A percentile compares a stretch with the other conserved stretches of the same genome.
Conservation (phyloP, 2,888 invertebrate species). For the Hydraecia micacea region DNA sequence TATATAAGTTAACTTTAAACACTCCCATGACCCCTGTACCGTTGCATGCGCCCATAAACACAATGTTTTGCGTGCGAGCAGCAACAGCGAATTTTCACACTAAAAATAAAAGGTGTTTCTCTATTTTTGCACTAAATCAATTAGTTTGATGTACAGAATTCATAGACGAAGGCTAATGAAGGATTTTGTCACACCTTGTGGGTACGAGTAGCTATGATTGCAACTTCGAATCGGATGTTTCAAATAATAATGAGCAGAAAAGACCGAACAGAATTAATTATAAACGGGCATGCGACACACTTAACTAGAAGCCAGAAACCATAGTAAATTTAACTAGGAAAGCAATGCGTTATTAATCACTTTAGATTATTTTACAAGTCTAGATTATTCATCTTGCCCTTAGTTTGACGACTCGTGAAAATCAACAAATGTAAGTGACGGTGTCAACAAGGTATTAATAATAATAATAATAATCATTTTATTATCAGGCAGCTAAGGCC, state of each 20-base stretch:
- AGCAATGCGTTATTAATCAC: slow-evolving; percentile 8
- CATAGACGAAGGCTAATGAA: neutral
- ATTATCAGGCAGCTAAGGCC: too few species aligned
- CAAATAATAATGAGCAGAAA: slow-evolving; percentile 9
- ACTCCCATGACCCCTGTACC: neutral
- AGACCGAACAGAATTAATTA: slow-evolving; percentile 32
- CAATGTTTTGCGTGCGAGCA: neutral
- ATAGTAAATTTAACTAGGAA: slow-evolving; percentile 3
- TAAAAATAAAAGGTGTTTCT: too few species aligned
- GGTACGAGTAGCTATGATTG: neutral
- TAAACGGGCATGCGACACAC: slow-evolving; percentile 19
- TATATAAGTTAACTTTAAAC: neutral
- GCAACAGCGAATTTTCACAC: too few species aligned
- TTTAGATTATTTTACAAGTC: neutral
- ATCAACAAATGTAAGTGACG: neutral
- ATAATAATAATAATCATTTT: too few species aligned
- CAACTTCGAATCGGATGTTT: slow-evolving; percentile 2
- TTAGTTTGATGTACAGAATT: too few species aligned
- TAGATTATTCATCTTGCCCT: neutral
- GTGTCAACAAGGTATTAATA: neutral
- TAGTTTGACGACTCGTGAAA: neutral
- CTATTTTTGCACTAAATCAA: too few species aligned
- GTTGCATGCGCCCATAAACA: neutral
- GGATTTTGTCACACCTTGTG: too few species aligned
- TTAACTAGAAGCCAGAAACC: neutral